Percentiles rank a stretch among this genome's conserved stretches.
phyloP scores from a whole-genome alignment of 2,113 vertebrate genomes.

The Chaenocephalus aceratus region DNA sequence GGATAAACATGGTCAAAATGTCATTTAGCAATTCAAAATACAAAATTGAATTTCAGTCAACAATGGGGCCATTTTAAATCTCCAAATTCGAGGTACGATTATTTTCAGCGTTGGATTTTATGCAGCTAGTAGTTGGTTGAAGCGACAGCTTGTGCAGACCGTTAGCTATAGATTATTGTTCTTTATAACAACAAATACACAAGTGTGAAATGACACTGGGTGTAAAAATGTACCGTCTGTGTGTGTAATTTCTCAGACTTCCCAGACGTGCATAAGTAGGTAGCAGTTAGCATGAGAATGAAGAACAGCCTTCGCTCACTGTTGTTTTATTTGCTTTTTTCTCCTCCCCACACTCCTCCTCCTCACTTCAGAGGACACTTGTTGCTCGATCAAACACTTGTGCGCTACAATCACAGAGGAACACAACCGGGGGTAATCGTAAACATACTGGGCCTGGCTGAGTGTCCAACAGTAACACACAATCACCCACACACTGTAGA shows the following conservation, averaged over 20 bases:
- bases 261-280: constrained; percentile 57
- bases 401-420: constrained; percentile 28
- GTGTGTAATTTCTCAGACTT: constrained; percentile 49
- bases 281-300: constrained; percentile 50
- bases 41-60: constrained; percentile 49
- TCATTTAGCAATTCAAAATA: constrained; percentile 52
- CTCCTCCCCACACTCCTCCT: constrained; percentile 37
- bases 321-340: constrained; percentile 49
- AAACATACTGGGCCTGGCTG: constrained; percentile 15
- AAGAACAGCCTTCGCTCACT: constrained; percentile 24
- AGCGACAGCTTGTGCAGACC: constrained; percentile 14
- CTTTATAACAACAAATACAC: constrained; percentile 31
- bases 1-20: constrained; percentile 50
- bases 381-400: constrained; percentile 30
- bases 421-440: constrained; percentile 19
- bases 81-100: constrained; percentile 38
- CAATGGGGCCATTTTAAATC: constrained; percentile 59
- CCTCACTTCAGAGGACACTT: constrained; percentile 52
- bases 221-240: constrained; percentile 29
- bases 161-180: constrained; percentile 15
- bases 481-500: constrained; percentile 10
- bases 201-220: constrained; percentile 37
- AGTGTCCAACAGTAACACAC: constrained; percentile 26
- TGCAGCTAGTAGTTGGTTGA: constrained; percentile 36
- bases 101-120: constrained; percentile 30